Conservation (phyloP, 2,113 vertebrate species). For the Lophotis ruficrista region DNA sequence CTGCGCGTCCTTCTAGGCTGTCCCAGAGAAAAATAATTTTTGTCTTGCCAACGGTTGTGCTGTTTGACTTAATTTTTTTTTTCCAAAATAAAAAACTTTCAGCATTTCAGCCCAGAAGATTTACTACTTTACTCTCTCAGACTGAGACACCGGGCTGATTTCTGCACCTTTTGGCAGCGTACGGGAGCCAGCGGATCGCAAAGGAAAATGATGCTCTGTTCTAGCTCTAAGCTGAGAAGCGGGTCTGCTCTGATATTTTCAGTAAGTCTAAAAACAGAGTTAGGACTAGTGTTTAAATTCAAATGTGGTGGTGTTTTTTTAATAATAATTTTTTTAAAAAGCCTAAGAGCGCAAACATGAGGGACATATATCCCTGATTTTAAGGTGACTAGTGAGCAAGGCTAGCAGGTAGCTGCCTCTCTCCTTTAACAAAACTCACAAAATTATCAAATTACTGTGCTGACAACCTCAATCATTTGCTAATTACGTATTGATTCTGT, state of each 20-base stretch:
- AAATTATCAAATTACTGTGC: not conserved
- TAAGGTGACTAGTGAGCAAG: not conserved
- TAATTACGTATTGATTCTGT: not conserved
- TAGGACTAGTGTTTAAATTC: not conserved
- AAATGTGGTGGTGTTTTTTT: not conserved
- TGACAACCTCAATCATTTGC: not conserved
- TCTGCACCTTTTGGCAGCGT: not conserved
- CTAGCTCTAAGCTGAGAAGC: not conserved
- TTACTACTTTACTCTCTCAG: not conserved
- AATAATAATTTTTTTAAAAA: not conserved
- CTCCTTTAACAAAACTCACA: not conserved
- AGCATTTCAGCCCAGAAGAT: not conserved
- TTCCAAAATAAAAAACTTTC: fast-evolving
- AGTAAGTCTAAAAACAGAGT: not conserved
- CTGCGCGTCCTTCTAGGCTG: fast-evolving
- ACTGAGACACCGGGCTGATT: fast-evolving
- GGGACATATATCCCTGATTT: not conserved
- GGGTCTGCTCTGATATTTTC: not conserved
- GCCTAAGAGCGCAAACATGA: not conserved
- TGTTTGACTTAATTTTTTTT: not conserved
- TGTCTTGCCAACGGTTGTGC: fast-evolving
- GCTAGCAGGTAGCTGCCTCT: not conserved
- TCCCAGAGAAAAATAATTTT: fast-evolving
- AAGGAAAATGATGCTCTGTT: not conserved
- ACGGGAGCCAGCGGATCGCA: not conserved